Evolutionary conservation across 1,140 invertebrate species (phyloP).

Genomic region (Aphaenogaster rudis): DNA sequence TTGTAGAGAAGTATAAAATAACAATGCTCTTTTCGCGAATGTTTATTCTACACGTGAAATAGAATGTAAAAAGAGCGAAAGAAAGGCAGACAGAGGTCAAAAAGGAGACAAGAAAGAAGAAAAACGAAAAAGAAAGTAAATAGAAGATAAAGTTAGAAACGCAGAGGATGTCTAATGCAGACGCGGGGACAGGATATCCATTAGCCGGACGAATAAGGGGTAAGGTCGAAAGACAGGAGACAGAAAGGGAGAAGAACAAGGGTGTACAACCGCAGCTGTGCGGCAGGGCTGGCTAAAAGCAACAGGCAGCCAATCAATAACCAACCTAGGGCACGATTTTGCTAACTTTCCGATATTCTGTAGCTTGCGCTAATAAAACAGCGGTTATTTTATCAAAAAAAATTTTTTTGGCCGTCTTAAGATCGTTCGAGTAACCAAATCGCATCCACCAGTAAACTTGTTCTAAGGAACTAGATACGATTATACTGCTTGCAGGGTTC

Average conservation of each 20-base stretch:
- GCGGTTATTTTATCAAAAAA: not conserved
- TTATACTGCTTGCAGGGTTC: not conserved
- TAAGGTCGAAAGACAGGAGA: constrained; percentile 46
- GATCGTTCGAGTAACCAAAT: constrained; percentile 1
- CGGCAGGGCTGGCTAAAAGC: constrained; percentile 80
- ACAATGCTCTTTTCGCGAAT: not conserved
- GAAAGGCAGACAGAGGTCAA: not conserved
- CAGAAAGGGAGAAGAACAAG: constrained; percentile 50
- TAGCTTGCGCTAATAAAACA: not conserved
- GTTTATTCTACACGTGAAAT: not conserved
- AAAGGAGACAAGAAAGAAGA: not conserved
- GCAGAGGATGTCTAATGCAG: constrained; percentile 10
- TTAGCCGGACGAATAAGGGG: constrained; percentile 31
- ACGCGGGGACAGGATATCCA: constrained; percentile 22
- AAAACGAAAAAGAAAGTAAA: not conserved
- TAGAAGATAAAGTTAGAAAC: constrained; percentile 7
- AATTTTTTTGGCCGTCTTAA: not conserved
- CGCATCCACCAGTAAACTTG: not conserved
- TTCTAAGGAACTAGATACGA: not conserved
- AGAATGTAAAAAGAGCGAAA: not conserved
- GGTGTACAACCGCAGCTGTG: constrained; percentile 70
- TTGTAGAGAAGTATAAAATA: not conserved
- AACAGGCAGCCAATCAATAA: constrained; percentile 86
- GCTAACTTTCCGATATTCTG: constrained; percentile 73
- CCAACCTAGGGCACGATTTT: constrained; percentile 77